Base-by-base conservation (phyloP, 2,113 vertebrate genomes). In the Chrysochloris asiatica region DNA sequence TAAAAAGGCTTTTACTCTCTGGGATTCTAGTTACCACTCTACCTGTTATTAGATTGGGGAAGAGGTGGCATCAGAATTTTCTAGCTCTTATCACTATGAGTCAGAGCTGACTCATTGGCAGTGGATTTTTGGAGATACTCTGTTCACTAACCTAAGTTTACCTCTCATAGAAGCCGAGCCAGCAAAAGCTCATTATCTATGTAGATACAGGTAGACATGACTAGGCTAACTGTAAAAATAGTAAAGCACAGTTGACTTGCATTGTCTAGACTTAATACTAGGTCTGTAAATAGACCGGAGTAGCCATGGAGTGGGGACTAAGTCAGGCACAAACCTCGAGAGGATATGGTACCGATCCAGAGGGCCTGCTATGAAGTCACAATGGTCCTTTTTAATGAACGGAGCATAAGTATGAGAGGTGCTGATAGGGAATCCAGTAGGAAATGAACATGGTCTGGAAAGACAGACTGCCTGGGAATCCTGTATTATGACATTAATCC, bases 1-100 rank as follows among this genome's bases (percentile, higher is more conserved):
- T 13, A 63, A 88, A 47, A 95, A 22, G 67, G 30, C 19, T 86
- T 90, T 71, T 89, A 75, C 2, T 91, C 12, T 13, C 19, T 69
- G 43, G 13, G 12, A 8, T n/a, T 93, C 10, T 86, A 81, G 22
- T 26, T 88, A 9, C 63, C 21, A 41, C 9, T 77, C 33, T 94
- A n/a, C 12, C 36, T 78, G 22, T 89, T 85, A 65, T 24, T 82
- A 65, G 4, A 67, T 33, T 61, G 33, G 65, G 4, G 3, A 33
- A 13, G 8, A 80, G 33, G 4, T 76, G 33, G 8, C 2, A 38
- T 86, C 30, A 73, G n/a, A 88, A 77, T 56, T 86, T 71, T 88
- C 14, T 87, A 79, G 10, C 33, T 79, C 9, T 28, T 14, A 50
- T 48, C 54, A n/a, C n/a, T n/a, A n/a, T n/a, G 48, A 50, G 48